Evolutionary conservation across 2,797 vertebrate genomes (phyloP), one percentile per base, ranked within the genome.

Genomic region (Tapirus indicus): DNA sequence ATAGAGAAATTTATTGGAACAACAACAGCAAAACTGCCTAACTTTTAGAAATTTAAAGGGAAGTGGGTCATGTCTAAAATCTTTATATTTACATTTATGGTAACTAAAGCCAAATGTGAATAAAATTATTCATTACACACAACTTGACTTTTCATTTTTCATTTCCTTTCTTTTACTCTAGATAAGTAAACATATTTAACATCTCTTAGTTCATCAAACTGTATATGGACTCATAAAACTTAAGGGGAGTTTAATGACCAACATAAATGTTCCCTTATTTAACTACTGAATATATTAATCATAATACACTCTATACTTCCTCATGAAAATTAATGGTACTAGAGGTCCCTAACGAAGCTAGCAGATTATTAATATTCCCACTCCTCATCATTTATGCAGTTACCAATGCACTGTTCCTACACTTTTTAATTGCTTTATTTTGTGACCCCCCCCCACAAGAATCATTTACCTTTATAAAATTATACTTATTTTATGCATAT

Each of bases 401-500:
- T 90, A 71, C 0, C 11, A 97, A 9, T 78, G 16, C 21, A 80
- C 8, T 49, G 17, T 7, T 44, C 6, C 13, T 93, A 44, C 5
- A 27, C 2, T 69, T 95, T 87, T 89, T 44, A 54, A 74, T 32
- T 85, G 44, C 52, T 93, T 29, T 58, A 29, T 38, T 7, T 68
- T 68, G 13, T 62, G 35, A 38, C 14, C 47, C 2, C 14, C 14
- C 2, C 6, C 16, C 52, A 71, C 11, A 71, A 35, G 14, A 49
- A 13, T 12, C 86, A 38, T 66, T 89, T 95, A 93, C 32, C 62
- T 74, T 66, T 94, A 64, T 87, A 56, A 10, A 44, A 84, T 87
- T 79, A 75, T 96, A 17, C 0, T 47, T 79, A 69, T 77, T 95
- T 49, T 83, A 72, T 72, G 13, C 0, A 91, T 88, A 75, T 94